Percentiles rank a stretch among this genome's conserved stretches.
These are phyloP conservation scores for Dicerorhinus sumatrensis DNA, from an alignment of 2,113 vertebrate genomes.

Conservation along the genomic window DNA sequence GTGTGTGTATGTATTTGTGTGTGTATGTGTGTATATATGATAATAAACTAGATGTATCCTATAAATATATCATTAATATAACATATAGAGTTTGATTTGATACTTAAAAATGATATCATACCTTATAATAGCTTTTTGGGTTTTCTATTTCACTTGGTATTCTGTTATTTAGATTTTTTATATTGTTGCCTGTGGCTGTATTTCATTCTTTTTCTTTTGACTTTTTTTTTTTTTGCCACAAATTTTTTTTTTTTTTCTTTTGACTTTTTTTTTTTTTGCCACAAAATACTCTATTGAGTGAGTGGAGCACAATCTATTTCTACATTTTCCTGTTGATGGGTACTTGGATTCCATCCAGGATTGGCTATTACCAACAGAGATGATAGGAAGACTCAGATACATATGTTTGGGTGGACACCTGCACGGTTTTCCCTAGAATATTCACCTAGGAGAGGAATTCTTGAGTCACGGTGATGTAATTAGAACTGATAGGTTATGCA, in stretches of 20 bases:
- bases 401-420: background rate
- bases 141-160: background rate
- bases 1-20: background rate
- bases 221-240: too few species aligned
- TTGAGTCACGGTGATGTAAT: rapidly evolving
- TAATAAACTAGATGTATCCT: rapidly evolving
- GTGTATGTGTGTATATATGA: rapidly evolving
- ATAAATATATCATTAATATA: background rate
- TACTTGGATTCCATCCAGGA: background rate
- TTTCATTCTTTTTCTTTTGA: background rate
- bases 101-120: background rate
- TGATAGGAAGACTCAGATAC: rapidly evolving
- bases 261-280: too few species aligned
- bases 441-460: background rate
- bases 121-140: too few species aligned
- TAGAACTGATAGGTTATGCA: background rate
- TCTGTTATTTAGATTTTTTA: background rate
- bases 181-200: background rate
- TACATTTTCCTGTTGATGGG: background rate
- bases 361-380: background rate
- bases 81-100: background rate
- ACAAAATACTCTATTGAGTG: background rate
- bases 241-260: background rate
- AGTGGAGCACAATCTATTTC: background rate
- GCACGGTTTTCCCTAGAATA: too few species aligned